Evolutionary conservation across 1,140 invertebrate species (phyloP).

Genomic region (Lerema accius): DNA sequence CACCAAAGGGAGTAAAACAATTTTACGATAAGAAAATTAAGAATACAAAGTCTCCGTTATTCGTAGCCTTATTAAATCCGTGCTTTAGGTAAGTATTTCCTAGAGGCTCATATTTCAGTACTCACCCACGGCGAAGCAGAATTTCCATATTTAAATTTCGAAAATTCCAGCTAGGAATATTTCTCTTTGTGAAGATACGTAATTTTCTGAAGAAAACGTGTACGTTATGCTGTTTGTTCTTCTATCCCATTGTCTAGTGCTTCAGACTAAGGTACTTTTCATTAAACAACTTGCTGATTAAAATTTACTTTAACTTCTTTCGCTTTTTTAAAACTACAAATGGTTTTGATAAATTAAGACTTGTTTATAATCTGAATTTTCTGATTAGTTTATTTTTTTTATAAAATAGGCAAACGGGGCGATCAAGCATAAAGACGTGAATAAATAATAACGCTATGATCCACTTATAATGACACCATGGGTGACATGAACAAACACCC

Average conservation of each 20-base stretch:
- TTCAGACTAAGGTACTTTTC: conserved; percentile 19
- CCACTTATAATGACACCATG: too few relatives aligned
- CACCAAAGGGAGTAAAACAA: neutral
- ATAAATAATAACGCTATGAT: too few relatives aligned
- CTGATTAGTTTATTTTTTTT: too few relatives aligned
- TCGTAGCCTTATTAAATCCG: neutral
- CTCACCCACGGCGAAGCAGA: conserved; percentile 3
- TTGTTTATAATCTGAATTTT: too few relatives aligned
- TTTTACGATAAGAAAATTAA: conserved; percentile 7
- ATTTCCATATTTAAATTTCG: conserved; percentile 22
- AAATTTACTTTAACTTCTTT: conserved; percentile 22
- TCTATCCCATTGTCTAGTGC: neutral
- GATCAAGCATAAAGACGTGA: too few relatives aligned
- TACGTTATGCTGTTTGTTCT: neutral
- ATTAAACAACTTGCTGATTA: conserved; percentile 23
- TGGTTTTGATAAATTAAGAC: conserved; percentile 10
- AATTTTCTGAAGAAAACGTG: neutral
- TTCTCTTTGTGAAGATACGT: conserved; percentile 13
- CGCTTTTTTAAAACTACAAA: neutral
- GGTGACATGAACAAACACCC: too few relatives aligned
- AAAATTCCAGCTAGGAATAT: conserved; percentile 9
- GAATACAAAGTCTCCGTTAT: neutral
- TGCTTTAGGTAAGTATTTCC: neutral
- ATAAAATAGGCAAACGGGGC: too few relatives aligned
- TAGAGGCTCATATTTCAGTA: neutral